Conservation (phyloP, 2,113 vertebrate genomes). For the Catharus minimus region DNA sequence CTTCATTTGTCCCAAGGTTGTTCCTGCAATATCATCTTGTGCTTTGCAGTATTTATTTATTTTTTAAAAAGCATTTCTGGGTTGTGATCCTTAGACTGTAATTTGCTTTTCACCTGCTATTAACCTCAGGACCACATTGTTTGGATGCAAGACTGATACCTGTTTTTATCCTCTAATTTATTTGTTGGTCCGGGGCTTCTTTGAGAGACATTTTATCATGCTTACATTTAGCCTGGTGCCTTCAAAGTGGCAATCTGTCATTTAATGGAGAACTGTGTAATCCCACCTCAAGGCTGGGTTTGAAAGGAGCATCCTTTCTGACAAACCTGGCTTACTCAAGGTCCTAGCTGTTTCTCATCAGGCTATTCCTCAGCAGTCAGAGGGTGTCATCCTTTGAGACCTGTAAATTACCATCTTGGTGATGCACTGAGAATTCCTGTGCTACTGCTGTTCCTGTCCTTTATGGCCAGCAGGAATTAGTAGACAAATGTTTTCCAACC, state of each 20-base stretch:
- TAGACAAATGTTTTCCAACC: not conserved
- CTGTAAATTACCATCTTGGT: not conserved
- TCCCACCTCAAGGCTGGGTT: not conserved
- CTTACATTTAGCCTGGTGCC: not conserved
- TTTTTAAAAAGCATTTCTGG: not conserved
- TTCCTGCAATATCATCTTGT: not conserved
- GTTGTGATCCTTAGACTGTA: not conserved
- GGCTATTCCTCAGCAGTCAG: not conserved
- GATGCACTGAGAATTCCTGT: not conserved
- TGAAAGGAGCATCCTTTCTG: not conserved
- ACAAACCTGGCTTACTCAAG: not conserved
- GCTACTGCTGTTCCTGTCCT: not conserved
- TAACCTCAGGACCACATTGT: not conserved
- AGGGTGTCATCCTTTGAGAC: not conserved
- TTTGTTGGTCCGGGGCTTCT: not conserved
- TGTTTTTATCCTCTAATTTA: not conserved
- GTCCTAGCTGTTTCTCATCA: slow-evolving; percentile 6
- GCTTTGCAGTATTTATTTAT: not conserved
- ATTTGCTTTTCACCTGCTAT: not conserved
- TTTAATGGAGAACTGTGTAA: not conserved
- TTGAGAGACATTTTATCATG: not conserved
- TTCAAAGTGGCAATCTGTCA: not conserved
- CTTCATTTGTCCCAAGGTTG: not conserved
- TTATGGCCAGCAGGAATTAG: not conserved
- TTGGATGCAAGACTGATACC: not conserved